Conservation (phyloP, 2,888 invertebrate species). For the Heliconius aoede region DNA sequence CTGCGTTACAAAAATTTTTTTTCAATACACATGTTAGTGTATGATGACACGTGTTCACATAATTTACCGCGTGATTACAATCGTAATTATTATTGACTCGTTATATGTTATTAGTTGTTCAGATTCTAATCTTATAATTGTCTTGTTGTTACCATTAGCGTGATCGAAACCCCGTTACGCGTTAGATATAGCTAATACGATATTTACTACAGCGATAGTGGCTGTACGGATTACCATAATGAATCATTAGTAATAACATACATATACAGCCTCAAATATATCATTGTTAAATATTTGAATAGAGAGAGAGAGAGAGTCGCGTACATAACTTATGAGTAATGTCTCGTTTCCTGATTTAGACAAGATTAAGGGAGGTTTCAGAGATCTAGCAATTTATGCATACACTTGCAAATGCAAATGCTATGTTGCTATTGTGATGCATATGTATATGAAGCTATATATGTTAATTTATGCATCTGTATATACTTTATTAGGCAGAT, state of each 20-base stretch:
- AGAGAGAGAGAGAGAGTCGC: too few relatives aligned
- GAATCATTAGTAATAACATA: neutral
- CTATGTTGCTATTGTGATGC: neutral
- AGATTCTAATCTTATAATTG: conserved; percentile 20
- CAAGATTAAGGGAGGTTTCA: conserved; percentile 6
- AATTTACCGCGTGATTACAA: conserved; percentile 28
- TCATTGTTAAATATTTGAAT: conserved; percentile 10
- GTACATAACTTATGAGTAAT: conserved; percentile 11
- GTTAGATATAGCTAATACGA: neutral
- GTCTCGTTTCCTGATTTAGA: conserved; percentile 21
- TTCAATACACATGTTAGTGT: conserved; percentile 28
- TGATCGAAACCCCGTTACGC: conserved; percentile 18
- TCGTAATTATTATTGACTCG: conserved; percentile 26
- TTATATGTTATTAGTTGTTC: conserved; percentile 16
- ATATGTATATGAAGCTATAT: neutral
- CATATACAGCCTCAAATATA: conserved; percentile 1
- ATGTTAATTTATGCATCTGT: neutral
- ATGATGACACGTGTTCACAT: conserved; percentile 23
- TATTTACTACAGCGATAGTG: conserved; percentile 1
- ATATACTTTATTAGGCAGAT: neutral
- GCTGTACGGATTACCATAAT: conserved; percentile 3
- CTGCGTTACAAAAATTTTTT: neutral
- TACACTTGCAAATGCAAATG: neutral
- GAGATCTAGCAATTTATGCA: conserved; percentile 6
- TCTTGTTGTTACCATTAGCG: conserved; percentile 16